Evolutionary conservation across 2,888 invertebrate species (phyloP), one percentile per base, ranked within the genome.

Genomic region (Papilio gigon): DNA sequence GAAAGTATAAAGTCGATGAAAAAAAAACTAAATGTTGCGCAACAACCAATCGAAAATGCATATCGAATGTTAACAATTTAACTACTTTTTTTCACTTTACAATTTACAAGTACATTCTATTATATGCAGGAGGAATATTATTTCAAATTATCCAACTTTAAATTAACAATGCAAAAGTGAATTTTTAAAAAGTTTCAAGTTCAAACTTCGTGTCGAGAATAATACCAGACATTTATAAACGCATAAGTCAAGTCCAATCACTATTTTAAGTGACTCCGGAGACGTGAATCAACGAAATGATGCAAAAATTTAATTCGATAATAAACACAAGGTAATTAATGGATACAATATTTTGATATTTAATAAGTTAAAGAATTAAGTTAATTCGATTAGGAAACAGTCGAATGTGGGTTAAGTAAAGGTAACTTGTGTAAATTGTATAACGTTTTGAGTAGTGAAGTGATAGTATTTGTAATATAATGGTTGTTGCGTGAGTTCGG

Each of bases 401-500:
- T 53, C 50, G 40, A 61, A 67, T 67, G 50, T 25, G 67, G 67
- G 53, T 60, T 61, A 61, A 67, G 61, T 67, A 61, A 63, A 63
- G 67, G 56, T 27, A 44, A 53, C 47, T 70, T 65, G 62, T 62
- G 25, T 62, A 62, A 62, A 66, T 70, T 70, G 65, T 70, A 70
- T 70, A 65, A 69, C 65, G 50, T 37, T 70, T 65, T 65, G 17
- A 58, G 65, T 42, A 62, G n/a, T 30, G n/a, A 65, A 62, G 65
- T 62, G 69, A 65, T 65, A 70, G 69, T 61, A 37, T 70, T 64
- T 58, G 27, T 50, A 66, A 56, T 56, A 65, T 65, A 60, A 65
- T 63, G 67, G 62, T n/a, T 58, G 68, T 73, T 73, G 75, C 76
- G 74, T 75, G 72, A 76, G 75, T 77, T 80, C 78, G 76, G 75